Percentiles rank a stretch among this genome's conserved stretches.
These are phyloP conservation scores for Mus spretus DNA, from an alignment of 2,797 vertebrate genomes.

Conservation along the genomic window DNA sequence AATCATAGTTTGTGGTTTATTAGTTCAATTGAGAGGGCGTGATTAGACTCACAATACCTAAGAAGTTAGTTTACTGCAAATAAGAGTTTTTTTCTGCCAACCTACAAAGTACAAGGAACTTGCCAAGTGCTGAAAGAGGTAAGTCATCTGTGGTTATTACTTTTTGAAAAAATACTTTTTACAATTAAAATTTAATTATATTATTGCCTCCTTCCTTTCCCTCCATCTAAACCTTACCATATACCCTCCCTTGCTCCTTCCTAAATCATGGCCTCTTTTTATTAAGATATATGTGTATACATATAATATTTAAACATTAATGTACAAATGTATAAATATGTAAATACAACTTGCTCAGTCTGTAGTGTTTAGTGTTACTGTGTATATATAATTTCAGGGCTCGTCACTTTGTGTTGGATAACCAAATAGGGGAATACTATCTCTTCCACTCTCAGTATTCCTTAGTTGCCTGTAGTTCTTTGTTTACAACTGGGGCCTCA, in stretches of 20 bases:
- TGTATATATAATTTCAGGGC: background rate
- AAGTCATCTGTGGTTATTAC: background rate
- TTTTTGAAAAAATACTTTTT: background rate
- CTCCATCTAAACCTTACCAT: background rate
- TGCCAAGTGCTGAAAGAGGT: background rate
- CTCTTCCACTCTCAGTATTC: background rate
- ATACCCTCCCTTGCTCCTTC: background rate
- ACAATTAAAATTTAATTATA: background rate
- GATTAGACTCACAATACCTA: background rate
- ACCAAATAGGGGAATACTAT: background rate
- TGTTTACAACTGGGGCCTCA: too few species aligned
- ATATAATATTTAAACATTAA: background rate
- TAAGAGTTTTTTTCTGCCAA: slow-evolving; percentile 3
- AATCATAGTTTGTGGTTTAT: slow-evolving; percentile 29
- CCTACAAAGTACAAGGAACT: background rate
- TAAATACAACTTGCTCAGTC: background rate
- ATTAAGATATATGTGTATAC: background rate
- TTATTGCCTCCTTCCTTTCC: background rate
- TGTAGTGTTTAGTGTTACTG: background rate
- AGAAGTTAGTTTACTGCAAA: slow-evolving; percentile 30
- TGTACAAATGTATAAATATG: background rate
- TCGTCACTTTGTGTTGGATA: background rate
- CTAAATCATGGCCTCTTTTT: background rate
- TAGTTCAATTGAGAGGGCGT: slow-evolving; percentile 16
- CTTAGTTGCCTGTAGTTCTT: background rate